Conservation (phyloP, 2,888 invertebrate genomes). For the Azorinus chamasolen region DNA sequence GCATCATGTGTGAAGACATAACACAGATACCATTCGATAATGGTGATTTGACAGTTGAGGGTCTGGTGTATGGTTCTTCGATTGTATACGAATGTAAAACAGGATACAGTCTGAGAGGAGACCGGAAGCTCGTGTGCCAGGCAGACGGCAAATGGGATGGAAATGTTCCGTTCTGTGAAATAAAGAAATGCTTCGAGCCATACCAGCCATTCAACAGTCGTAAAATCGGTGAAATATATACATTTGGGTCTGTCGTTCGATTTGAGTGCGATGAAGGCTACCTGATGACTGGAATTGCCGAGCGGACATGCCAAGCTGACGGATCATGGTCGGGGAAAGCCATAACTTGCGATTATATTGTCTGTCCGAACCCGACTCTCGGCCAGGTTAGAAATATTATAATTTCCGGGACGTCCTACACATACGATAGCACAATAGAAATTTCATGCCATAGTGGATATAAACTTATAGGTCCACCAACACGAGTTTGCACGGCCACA, state of each 20-base stretch:
- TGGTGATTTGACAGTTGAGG: slow-evolving; percentile 48
- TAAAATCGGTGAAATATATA: slow-evolving; percentile 47
- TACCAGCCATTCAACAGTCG: slow-evolving; percentile 53
- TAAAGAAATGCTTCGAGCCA: slow-evolving; percentile 53
- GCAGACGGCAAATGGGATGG: slow-evolving; percentile 76
- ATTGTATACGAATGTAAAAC: slow-evolving; percentile 68
- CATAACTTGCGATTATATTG: slow-evolving; percentile 67
- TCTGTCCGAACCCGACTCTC: slow-evolving; percentile 57
- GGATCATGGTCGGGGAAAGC: slow-evolving; percentile 70
- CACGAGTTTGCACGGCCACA: slow-evolving; percentile 76
- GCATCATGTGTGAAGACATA: slow-evolving; percentile 70
- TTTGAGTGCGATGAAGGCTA: slow-evolving; percentile 76
- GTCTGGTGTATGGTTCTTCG: slow-evolving; percentile 43
- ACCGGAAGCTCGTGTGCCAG: slow-evolving; percentile 72
- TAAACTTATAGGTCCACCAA: slow-evolving; percentile 69
- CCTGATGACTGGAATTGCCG: slow-evolving; percentile 59
- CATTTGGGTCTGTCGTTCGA: slow-evolving; percentile 57
- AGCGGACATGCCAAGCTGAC: slow-evolving; percentile 67
- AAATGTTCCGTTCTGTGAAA: slow-evolving; percentile 47
- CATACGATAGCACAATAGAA: slow-evolving; percentile 51
- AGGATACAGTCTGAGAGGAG: slow-evolving; percentile 76
- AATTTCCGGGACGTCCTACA: slow-evolving; percentile 29
- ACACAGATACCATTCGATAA: slow-evolving; percentile 43
- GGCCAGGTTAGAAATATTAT: slow-evolving; percentile 56
- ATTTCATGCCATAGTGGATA: slow-evolving; percentile 72